Base-by-base conservation (phyloP, 2,888 invertebrate genomes). In the Leptinotarsa rubiginosa region DNA sequence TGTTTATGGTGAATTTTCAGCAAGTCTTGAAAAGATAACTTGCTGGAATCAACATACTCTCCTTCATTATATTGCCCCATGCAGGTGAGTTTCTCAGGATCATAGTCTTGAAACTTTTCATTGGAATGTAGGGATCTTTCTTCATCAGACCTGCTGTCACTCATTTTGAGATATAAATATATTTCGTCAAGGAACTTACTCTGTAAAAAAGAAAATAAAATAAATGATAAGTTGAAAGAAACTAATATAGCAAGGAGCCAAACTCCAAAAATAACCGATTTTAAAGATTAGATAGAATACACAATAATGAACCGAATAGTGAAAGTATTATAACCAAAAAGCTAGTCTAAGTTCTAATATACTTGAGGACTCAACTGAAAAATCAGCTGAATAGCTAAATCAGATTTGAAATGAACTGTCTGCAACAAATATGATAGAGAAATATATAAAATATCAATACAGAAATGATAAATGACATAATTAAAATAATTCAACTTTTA, bases 1-100 rank as follows among this genome's bases (percentile, higher is more conserved):
- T 84, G 84, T 64, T 83, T 84, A 65, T 82, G 82, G 70, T 86
- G 86, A 50, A 83, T 82, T 78, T 82, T 84, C 47, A 85, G 76
- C 59, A 85, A 76, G 75, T 85, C 84, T 75, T 78, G 81, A 70
- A 85, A 85, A 10, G 85, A 78, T 22, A 84, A 76, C 77, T 82
- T 82, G 59, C 80, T 83, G 22, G 80, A 79, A 69, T 84, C 82
- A 41, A 79, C 81, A 73, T 84, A 84, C 54, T 81, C 80, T 22
- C 75, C 77, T 73, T 79, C 77, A 41, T 69, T 66, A 25, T 73
- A 75, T 25, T 76, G 52, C 13, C 68, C 73, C 13, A 72, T 66
- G 13, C 69, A 64, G 18, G 76, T 73, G 49, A 75, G 54, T 67
- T 74, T 76, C 47, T 74, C 78, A 13, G 73, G 67, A 47, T 78